Conservation (phyloP, 2,797 vertebrate genomes). For the Champsocephalus esox region DNA sequence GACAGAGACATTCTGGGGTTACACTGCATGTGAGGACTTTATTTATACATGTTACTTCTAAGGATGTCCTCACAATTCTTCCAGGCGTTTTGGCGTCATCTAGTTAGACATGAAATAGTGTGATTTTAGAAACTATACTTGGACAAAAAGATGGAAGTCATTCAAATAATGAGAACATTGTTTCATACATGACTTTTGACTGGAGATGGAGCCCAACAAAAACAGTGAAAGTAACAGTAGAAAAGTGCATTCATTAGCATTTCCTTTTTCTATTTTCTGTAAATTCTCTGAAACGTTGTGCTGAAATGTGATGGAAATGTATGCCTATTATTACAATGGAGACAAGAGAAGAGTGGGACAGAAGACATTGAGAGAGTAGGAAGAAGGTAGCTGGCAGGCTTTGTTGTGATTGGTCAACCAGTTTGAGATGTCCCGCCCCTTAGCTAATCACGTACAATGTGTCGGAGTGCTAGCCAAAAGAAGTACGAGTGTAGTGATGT, state of each 20-base stretch:
- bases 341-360: too few relatives aligned
- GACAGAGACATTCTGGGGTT: background rate
- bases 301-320: too few relatives aligned
- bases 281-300: too few relatives aligned
- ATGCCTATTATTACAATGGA: too few relatives aligned
- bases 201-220: too few relatives aligned
- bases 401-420: too few relatives aligned
- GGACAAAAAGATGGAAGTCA: background rate
- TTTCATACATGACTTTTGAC: background rate
- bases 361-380: background rate
- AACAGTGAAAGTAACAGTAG: too few relatives aligned
- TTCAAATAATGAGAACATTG: background rate
- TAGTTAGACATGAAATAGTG: background rate
- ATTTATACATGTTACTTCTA: constrained; percentile 20
- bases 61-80: constrained; percentile 27
- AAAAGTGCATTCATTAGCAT: background rate
- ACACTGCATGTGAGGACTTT: background rate
- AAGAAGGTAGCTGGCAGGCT: background rate
- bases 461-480: too few relatives aligned
- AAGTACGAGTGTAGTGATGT: too few relatives aligned
- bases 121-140: background rate
- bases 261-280: background rate
- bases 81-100: background rate
- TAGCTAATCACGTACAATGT: too few relatives aligned
- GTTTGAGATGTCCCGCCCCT: too few relatives aligned